These are phyloP conservation scores for Serrognathus titanus DNA, from an alignment of 2,888 invertebrate species.

Conservation along the genomic window DNA sequence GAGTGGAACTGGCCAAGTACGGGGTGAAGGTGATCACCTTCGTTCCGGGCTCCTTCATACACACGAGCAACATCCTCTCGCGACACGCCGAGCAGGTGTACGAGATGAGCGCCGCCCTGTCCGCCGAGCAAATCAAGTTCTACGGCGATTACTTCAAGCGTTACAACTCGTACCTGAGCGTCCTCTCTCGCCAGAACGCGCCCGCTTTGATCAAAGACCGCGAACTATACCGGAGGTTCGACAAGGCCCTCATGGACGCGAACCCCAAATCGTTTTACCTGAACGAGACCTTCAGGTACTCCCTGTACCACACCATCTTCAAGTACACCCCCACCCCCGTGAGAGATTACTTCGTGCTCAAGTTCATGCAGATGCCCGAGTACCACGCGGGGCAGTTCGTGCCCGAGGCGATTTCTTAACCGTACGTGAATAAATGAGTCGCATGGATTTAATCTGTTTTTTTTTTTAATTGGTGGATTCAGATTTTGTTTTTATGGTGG, in stretches of 20 bases:
- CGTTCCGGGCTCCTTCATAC: conserved; percentile 74
- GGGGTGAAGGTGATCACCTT: conserved; percentile 71
- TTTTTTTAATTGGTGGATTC: too few relatives aligned
- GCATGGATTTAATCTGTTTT: too few relatives aligned
- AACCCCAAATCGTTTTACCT: conserved; percentile 63
- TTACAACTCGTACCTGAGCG: conserved; percentile 59
- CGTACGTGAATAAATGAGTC: too few relatives aligned
- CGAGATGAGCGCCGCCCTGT: conserved; percentile 63
- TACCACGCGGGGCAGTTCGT: conserved; percentile 25
- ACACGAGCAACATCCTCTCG: conserved; percentile 65
- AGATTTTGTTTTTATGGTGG: too few relatives aligned
- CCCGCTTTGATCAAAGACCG: conserved; percentile 55
- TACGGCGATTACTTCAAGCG: conserved; percentile 65
- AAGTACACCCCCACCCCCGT: conserved; percentile 56
- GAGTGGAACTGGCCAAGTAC: conserved; percentile 69
- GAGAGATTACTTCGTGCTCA: conserved; percentile 59
- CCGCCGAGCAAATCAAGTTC: conserved; percentile 58
- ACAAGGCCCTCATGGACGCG: conserved; percentile 59
- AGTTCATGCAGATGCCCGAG: conserved; percentile 64
- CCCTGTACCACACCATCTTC: conserved; percentile 64
- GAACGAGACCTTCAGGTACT: conserved; percentile 67
- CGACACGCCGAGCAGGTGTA: conserved; percentile 59
- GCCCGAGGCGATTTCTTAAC: conserved; percentile 7
- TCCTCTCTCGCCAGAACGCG: conserved; percentile 46
- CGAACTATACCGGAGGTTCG: conserved; percentile 58